Evolutionary conservation across 2,888 invertebrate species (phyloP), one percentile per base, ranked within the genome.

Genomic region (Muscina levida): DNA sequence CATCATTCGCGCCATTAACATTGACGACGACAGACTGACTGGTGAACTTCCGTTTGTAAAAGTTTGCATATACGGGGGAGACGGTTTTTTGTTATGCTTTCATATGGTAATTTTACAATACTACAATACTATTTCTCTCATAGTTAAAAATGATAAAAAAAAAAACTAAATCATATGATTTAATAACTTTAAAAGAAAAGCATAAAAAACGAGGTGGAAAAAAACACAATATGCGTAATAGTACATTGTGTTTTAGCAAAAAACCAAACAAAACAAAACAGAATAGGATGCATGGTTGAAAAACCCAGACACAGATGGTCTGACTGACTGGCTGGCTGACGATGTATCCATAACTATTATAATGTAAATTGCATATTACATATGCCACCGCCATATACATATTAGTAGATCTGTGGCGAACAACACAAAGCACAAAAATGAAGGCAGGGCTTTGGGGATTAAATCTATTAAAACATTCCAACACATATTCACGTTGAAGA

Each of bases 31-130:
- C 37, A 19, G n/a, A 67, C n/a, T 48, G 53, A 31, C 44, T 48
- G 56, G 19, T 71, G 59, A 65, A 80, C 76, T 80, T 80, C 79
- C 76, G 79, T 42, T n/a, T 80, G 65, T 75, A 53, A 66, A n/a
- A 19, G 15, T 3, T 66, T 1, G 24, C 4, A 53, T 19, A 48
- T 15, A 59, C 59, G 22, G 3, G 11, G 62, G 62, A 39, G 42
- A 19, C 31, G 19, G 62, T 62, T 62, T 62, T 62, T 22, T 26
- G 19, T 8, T 19, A 15, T 42, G 62, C 37, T 62, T 62, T 62
- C 62, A 62, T 62, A 62, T 62, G 62, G 62, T 39, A 62, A 62
- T 62, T 37, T 39, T 51, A 2, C 22, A 5, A 4, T 51, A 22
- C 51, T 51, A 17, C 51, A 19, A 31, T 31, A 31, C 8, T 31